These are phyloP conservation scores for Steinernema khuongi DNA, from an alignment of 1,140 invertebrate genomes.

Conservation along the genomic window DNA sequence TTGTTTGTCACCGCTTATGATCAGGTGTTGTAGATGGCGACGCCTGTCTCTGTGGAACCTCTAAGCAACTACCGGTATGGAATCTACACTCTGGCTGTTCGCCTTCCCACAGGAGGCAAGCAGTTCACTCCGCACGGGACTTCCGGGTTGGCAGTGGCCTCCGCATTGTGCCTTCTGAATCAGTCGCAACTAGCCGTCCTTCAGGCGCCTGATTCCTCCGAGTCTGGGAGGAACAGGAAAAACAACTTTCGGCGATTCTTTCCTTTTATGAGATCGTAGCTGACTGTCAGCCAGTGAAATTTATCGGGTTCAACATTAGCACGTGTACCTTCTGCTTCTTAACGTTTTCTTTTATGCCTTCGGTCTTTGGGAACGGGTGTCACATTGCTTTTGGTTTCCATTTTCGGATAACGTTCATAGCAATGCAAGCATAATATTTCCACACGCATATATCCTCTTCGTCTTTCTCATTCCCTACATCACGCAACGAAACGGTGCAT, in stretches of 20 bases:
- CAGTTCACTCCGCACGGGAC: conserved; percentile 52
- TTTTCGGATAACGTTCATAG: too few species aligned
- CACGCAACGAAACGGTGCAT: too few species aligned
- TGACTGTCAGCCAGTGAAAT: neutral
- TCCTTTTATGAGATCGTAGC: conserved; percentile 21
- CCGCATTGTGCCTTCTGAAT: conserved; percentile 50
- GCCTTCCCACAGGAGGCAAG: conserved; percentile 52
- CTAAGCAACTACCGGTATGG: conserved; percentile 53
- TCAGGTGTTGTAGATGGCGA: conserved; percentile 35
- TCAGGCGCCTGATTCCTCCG: conserved; percentile 28
- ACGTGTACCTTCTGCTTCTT: neutral
- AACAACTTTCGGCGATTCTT: conserved; percentile 27
- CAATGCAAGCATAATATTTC: neutral
- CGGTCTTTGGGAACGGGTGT: neutral
- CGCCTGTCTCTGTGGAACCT: conserved; percentile 56
- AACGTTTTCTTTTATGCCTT: neutral
- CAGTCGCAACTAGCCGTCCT: conserved; percentile 49
- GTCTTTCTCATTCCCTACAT: too few species aligned
- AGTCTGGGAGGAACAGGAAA: conserved; percentile 34
- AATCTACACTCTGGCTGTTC: conserved; percentile 53
- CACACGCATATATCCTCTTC: too few species aligned
- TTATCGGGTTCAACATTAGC: conserved; percentile 4
- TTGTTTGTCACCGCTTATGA: conserved; percentile 2
- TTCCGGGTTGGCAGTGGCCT: conserved; percentile 54
- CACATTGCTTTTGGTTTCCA: neutral